Evolutionary conservation across 2,888 invertebrate genomes (phyloP).

Genomic region (Ceriagrion tenellum): DNA sequence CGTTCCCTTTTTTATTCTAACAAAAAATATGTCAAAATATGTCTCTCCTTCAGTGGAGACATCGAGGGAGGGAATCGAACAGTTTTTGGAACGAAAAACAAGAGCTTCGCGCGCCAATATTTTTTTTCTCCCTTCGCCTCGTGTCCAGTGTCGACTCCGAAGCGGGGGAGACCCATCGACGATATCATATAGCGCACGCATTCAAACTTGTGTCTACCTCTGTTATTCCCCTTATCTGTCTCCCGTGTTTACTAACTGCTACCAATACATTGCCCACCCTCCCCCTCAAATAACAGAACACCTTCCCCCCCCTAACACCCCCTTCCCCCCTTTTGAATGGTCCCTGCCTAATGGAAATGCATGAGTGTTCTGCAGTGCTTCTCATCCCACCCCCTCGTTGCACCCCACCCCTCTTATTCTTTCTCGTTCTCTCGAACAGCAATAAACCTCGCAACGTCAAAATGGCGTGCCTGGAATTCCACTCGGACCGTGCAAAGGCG

Average conservation of each 20-base stretch:
- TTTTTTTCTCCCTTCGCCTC: not conserved
- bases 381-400: not conserved
- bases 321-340: not conserved
- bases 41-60: not conserved
- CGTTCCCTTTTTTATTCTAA: not conserved
- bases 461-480: slow-evolving; percentile 36
- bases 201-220: not conserved
- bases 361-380: not conserved
- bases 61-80: not conserved
- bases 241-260: slow-evolving; percentile 29
- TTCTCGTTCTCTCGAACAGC: not conserved
- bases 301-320: not conserved
- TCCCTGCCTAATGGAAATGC: slow-evolving; percentile 7
- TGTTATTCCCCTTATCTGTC: not conserved
- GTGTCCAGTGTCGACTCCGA: not conserved
- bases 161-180: not conserved
- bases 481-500: not conserved
- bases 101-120: not conserved
- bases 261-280: not conserved
- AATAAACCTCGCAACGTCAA: slow-evolving; percentile 3
- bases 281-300: not conserved
- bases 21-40: not conserved
- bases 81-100: not conserved
- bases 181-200: slow-evolving; percentile 16
- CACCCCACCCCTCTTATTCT: not conserved